phyloP scores from a whole-genome alignment of 2,888 invertebrate genomes.

The Drosophila dives region DNA sequence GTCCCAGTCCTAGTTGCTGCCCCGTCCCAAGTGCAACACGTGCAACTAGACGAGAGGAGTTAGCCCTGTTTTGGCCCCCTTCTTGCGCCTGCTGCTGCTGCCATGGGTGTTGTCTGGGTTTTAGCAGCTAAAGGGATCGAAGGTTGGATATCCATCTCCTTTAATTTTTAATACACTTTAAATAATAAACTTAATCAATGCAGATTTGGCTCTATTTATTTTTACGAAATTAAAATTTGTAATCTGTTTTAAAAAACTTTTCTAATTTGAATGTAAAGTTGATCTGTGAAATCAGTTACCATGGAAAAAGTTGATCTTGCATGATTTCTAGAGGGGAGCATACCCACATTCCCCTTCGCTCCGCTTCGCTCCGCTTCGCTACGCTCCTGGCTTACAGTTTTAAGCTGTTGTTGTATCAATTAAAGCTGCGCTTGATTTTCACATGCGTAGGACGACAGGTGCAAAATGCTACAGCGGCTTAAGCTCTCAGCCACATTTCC shows the following conservation, averaged over 20 bases:
- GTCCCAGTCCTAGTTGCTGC: conserved; percentile 13
- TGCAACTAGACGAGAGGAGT: conserved; percentile 39
- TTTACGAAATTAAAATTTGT: too few relatives aligned
- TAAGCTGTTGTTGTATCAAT: conserved; percentile 72
- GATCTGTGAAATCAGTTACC: not conserved
- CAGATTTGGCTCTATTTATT: too few relatives aligned
- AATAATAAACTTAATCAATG: too few relatives aligned
- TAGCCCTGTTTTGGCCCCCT: conserved; percentile 50
- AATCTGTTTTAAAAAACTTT: too few relatives aligned
- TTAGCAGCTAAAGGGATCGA: not conserved
- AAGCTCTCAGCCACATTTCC: conserved; percentile 10
- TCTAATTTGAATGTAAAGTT: not conserved
- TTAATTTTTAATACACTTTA: too few relatives aligned
- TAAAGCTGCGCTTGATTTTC: conserved; percentile 78
- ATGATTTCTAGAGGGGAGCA: not conserved
- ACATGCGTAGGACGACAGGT: conserved; percentile 79
- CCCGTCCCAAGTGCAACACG: conserved; percentile 49
- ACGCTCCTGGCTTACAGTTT: conserved; percentile 27
- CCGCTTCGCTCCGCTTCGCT: not conserved
- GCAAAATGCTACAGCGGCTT: conserved; percentile 75
- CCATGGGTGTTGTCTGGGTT: not conserved
- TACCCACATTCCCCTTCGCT: not conserved
- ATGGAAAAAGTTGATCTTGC: not conserved
- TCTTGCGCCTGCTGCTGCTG: conserved; percentile 26
- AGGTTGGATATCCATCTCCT: not conserved